Evolutionary conservation across 2,797 vertebrate genomes (phyloP), one percentile per base, ranked within the genome.

Genomic region (Graptemys geographica): DNA sequence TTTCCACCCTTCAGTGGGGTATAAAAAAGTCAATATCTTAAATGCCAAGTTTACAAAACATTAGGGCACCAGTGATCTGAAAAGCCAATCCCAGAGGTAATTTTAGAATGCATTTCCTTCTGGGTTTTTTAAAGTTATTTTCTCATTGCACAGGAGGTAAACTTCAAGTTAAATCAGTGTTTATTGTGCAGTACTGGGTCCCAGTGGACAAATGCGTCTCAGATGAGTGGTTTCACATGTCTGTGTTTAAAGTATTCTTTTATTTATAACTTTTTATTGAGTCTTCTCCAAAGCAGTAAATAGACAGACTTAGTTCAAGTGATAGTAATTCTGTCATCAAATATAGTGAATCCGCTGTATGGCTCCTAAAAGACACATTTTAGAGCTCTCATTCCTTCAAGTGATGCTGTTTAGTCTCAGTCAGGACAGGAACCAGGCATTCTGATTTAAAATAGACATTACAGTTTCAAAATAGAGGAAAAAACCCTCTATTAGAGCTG

Each of bases 311-410:
- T 56, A 55, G 55, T 78, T 79, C 19, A 79, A 90, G 84, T 79
- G n/a, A 93, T 90, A 83, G 78, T 83, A 59, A 69, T 93, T 92
- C 89, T 95, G 55, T 87, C 81, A 52, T 94, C 93, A 83, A 53
- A 72, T 69, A 11, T 44, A 84, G 85, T 59, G 81, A 87, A 90
- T 94, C 65, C 69, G 33, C 65, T 91, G 69, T 83, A 33, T 2
- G 28, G 72, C 44, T 90, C n/a, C 72, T 91, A 8, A 81, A 84
- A 79, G 87, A 84, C 33, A 47, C 37, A 25, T 47, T 57, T 83
- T 62, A 51, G 83, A 91, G 56, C 37, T 76, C 88, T 96, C 53
- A 51, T 55, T 47, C 76, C 78, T 65, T 87, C 21, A 10, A 28
- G 49, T 78, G 69, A 19, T 83, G 69, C 53, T 92, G 13, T 80